These are phyloP conservation scores for Eubasilissa regina DNA, from an alignment of 1,140 invertebrate species.

Conservation along the genomic window DNA sequence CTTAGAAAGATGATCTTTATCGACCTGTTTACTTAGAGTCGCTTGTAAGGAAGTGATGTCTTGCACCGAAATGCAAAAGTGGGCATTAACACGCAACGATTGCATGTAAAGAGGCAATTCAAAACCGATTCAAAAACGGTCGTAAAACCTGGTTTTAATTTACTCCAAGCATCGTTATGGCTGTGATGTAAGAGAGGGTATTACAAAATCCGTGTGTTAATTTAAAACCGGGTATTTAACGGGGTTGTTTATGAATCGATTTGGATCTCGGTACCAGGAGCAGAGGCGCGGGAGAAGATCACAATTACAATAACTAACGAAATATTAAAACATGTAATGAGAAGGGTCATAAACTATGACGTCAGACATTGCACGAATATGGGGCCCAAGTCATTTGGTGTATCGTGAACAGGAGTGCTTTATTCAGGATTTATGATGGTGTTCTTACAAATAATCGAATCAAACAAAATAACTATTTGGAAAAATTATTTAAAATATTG, in stretches of 20 bases:
- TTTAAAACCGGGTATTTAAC: conserved; percentile 50
- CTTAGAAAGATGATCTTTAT: conserved; percentile 48
- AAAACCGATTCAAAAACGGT: conserved; percentile 50
- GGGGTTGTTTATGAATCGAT: conserved; percentile 51
- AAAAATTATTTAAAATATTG: too few relatives aligned
- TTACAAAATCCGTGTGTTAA: conserved; percentile 45
- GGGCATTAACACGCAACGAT: conserved; percentile 51
- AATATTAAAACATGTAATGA: conserved; percentile 59
- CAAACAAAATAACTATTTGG: too few relatives aligned
- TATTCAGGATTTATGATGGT: conserved; percentile 44
- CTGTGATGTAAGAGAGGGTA: conserved; percentile 34
- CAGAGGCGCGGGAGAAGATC: conserved; percentile 32
- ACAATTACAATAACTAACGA: conserved; percentile 57
- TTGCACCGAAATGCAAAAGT: conserved; percentile 51
- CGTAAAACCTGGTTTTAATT: conserved; percentile 55
- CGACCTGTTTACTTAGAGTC: conserved; percentile 45
- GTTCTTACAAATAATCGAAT: too few relatives aligned
- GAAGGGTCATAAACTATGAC: conserved; percentile 51
- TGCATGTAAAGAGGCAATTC: conserved; percentile 47
- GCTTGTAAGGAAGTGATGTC: conserved; percentile 48
- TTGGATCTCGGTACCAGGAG: conserved; percentile 42
- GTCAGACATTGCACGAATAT: conserved; percentile 26
- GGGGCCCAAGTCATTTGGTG: conserved; percentile 35
- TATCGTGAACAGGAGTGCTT: conserved; percentile 57
- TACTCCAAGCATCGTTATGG: conserved; percentile 45